Evolutionary conservation across 2,888 invertebrate species (phyloP), one percentile per base, ranked within the genome.

Genomic region (Idaea biselata): DNA sequence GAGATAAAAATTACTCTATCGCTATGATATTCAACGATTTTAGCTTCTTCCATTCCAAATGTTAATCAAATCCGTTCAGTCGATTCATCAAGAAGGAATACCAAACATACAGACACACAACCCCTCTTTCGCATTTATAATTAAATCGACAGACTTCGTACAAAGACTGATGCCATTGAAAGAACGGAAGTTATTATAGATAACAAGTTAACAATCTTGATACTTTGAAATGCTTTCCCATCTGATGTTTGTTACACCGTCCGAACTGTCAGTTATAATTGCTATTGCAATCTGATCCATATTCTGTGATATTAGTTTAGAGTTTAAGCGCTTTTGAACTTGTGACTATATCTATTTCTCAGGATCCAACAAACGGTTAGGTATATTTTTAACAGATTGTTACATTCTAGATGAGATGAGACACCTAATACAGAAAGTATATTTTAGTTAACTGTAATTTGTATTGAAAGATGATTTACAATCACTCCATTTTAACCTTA

Each of bases 401-500:
- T 44, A 44, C 8, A 14, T 44, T 44, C 14, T 8, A 44, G 14
- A 44, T 44, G 8, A 14, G 11, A 44, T 44, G 44, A 11, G 14
- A 44, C 44, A 33, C 33, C 33, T 44, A 44, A 44, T 44, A 44
- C 44, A 44, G 44, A 44, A 44, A 25, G 0, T 44, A 11, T 8
- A 7, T 44, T 44, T 11, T 7, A 44, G 44, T 44, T 14, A 11
- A 32, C 6, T 6, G 33, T 33, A 33, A 33, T 44, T 44, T 11
- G 44, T 44, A 44, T 2, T 44, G 2, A 44, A 44, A 14, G 6
- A 8, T 44, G 44, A 44, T 44, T 44, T 44, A 44, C 44, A 44
- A 67, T 67, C 58, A 68, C 68, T 74, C 72, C 58, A 67, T 68
- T 69, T 77, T 76, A 73, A 77, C 66, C 62, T 64, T 71, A 60